Conservation (phyloP, 2,888 invertebrate genomes). For the Himalopsyche anomala region DNA sequence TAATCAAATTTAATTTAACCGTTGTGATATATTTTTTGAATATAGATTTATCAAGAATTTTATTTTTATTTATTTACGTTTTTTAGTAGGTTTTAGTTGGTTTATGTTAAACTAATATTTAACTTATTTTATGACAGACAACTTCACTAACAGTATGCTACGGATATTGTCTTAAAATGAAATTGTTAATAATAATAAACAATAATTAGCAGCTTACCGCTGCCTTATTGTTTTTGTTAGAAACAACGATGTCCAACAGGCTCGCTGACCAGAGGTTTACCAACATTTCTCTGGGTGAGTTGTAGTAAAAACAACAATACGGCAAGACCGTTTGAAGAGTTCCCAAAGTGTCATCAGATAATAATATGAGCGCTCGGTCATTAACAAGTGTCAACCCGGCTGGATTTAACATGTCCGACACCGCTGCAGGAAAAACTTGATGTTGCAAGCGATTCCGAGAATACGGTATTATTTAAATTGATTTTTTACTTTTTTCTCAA, state of each 20-base stretch:
- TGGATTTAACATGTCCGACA: slow-evolving; percentile 48
- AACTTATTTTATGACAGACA: no score
- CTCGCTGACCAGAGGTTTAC: background rate
- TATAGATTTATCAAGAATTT: no score
- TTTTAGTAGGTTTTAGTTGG: no score
- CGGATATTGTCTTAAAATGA: no score
- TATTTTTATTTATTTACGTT: no score
- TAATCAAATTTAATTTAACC: no score
- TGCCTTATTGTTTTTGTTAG: no score
- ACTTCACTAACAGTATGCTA: no score
- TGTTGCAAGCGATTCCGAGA: background rate
- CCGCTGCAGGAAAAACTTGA: background rate
- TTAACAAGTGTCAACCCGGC: slow-evolving; percentile 63
- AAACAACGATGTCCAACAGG: background rate
- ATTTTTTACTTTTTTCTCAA: background rate
- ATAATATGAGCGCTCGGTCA: slow-evolving; percentile 52
- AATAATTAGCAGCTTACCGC: no score
- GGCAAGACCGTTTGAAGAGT: slow-evolving; percentile 5
- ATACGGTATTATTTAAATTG: background rate
- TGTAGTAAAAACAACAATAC: background rate
- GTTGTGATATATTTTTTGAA: no score
- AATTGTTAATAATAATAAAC: no score
- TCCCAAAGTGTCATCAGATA: slow-evolving; percentile 61
- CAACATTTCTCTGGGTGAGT: background rate
- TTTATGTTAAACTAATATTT: no score